phyloP scores from a whole-genome alignment of 1,140 invertebrate species.

The Calephelis virginiensis region DNA sequence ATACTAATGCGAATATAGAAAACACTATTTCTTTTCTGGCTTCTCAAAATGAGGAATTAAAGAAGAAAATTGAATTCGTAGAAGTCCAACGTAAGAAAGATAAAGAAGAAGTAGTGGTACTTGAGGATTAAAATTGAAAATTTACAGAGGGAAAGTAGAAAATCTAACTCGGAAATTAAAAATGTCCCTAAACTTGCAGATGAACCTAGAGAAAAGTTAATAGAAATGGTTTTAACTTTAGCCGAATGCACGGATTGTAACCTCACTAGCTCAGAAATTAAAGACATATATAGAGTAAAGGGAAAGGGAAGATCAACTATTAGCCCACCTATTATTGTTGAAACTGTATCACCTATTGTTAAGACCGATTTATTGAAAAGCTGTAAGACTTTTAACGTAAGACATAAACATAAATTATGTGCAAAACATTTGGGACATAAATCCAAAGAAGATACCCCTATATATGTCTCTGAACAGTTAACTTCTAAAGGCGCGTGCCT shows the following conservation, averaged over 20 bases:
- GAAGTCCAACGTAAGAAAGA: not conserved
- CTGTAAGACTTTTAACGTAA: no score
- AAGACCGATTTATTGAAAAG: conserved; percentile 1
- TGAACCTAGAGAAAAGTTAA: not conserved
- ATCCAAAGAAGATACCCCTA: not conserved
- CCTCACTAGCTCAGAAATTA: not conserved
- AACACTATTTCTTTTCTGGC: conserved; percentile 2
- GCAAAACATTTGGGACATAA: not conserved
- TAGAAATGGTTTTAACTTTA: not conserved
- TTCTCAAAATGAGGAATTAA: not conserved
- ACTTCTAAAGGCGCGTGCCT: not conserved
- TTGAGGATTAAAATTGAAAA: not conserved
- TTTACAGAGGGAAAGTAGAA: not conserved
- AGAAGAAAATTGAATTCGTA: not conserved
- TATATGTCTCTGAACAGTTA: conserved; percentile 10
- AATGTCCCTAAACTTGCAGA: conserved; percentile 13
- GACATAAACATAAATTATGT: no score
- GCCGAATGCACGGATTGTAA: not conserved
- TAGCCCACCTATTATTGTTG: not conserved
- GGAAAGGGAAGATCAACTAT: not conserved
- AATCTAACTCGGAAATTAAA: conserved; percentile 13
- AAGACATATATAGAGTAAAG: not conserved
- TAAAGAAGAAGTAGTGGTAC: not conserved
- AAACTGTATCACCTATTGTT: not conserved
- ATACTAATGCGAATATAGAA: conserved; percentile 6